Conservation (phyloP, 2,888 invertebrate genomes). For the Amblyteles armatorius region DNA sequence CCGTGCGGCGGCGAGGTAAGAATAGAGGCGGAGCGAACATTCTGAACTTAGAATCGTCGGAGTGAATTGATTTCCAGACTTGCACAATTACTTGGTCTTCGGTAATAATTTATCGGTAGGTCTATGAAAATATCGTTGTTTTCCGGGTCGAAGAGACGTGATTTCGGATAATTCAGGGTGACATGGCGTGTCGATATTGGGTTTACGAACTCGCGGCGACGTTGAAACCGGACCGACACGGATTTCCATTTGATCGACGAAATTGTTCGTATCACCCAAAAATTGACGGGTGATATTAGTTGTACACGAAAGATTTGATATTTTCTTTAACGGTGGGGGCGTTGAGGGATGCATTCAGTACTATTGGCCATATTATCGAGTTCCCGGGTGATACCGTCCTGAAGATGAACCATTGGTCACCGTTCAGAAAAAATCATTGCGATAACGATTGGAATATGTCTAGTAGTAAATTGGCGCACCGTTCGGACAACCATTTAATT, state of each 20-base stretch:
- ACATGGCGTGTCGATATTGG: neutral
- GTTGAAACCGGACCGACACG: too few relatives aligned
- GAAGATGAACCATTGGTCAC: too few relatives aligned
- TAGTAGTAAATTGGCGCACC: too few relatives aligned
- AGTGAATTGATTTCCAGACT: neutral
- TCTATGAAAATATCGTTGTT: neutral
- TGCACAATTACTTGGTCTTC: neutral
- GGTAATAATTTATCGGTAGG: neutral
- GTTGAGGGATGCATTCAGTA: too few relatives aligned
- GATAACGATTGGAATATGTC: too few relatives aligned
- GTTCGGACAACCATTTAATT: too few relatives aligned
- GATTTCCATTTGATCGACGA: neutral
- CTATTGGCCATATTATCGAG: too few relatives aligned
- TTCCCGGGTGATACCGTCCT: too few relatives aligned
- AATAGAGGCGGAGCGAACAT: slow-evolving; percentile 18
- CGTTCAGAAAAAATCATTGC: too few relatives aligned
- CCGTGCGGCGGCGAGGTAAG: slow-evolving; percentile 1
- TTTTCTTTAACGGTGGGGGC: neutral
- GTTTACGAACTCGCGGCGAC: neutral
- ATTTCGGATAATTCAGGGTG: neutral
- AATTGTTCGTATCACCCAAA: neutral
- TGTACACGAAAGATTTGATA: neutral
- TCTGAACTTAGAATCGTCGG: neutral
- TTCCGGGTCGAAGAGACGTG: neutral
- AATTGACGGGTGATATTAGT: neutral